phyloP scores from a whole-genome alignment of 2,113 vertebrate genomes.

The Gymnogyps californianus region DNA sequence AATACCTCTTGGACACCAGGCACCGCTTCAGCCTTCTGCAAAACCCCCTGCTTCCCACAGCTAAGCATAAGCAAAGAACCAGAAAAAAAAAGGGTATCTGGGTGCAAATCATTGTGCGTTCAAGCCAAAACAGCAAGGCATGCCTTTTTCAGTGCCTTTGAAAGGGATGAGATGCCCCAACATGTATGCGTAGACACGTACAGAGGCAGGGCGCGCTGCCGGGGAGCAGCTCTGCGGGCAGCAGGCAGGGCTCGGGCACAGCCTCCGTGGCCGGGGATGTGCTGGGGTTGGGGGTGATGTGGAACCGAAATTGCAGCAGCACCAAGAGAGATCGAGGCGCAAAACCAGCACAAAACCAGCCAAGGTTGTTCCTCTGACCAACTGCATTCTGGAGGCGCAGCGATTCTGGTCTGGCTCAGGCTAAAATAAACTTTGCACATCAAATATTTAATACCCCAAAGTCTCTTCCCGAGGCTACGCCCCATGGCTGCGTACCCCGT shows the following conservation, averaged over 20 bases:
- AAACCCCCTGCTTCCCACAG: background rate
- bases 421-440: slow-evolving; percentile 21
- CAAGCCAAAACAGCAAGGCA: background rate
- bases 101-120: background rate
- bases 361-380: background rate
- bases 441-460: background rate
- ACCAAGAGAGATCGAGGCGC: background rate
- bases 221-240: background rate
- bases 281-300: accelerated
- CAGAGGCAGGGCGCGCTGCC: accelerated
- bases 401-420: background rate
- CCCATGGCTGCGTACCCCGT: background rate
- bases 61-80: background rate
- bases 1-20: slow-evolving; percentile 21
- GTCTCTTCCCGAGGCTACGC: background rate
- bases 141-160: background rate
- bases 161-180: background rate
- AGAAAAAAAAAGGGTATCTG: background rate
- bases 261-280: accelerated
- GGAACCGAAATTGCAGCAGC: accelerated
- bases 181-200: accelerated
- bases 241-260: background rate
- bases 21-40: slow-evolving; percentile 24
- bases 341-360: accelerated
- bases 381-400: background rate